Base-by-base conservation (phyloP, 2,113 vertebrate species). In the Mystacornis crossleyi region DNA sequence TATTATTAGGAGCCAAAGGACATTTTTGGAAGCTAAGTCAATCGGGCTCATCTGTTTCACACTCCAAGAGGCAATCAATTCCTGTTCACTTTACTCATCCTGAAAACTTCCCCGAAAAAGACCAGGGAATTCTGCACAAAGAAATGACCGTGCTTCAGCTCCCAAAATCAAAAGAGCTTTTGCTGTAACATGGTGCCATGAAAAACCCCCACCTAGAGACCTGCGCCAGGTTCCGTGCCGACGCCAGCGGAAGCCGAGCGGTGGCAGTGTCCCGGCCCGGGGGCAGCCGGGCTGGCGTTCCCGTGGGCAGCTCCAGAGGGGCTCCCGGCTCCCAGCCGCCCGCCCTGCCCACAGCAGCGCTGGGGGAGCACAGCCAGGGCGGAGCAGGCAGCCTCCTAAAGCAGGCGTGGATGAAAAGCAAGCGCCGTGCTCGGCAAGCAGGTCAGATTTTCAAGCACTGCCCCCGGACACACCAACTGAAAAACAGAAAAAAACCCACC, bases 211-310 rank as follows among this genome's bases (percentile, higher is more conserved):
- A 1, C 11, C 23, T 4, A 28, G 19, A 47, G 81, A 50, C 4
- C 2, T 0, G 40, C 53, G 83, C 18, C 2, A 26, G 88, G 50
- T 7, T 45, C n/a, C 77, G 10, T 1, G 5, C 5, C 31, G 14
- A 3, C 2, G 26, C 2, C 25, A 53, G 71, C 11, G 0, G 61
- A 67, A 53, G 64, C 48, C 2, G 2, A 26, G n/a, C 4, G 0
- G 3, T 1, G 1, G 81, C 8, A 4, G 29, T 0, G 47, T 7
- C 42, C 78, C 21, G 3, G 38, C 12, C 5, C 8, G 1, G 55
- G 31, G 53, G 42, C 13, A 31, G 58, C 73, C 0, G 57, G 38
- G 57, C 60, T 24, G 60, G 51, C 3, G 6, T 1, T 19, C 42
- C 42, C 17, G 0, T 0, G 7, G 51, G 48, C 66, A 38, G 91